Base-by-base conservation (phyloP, 2,113 vertebrate genomes). In the Empidonax alnorum region DNA sequence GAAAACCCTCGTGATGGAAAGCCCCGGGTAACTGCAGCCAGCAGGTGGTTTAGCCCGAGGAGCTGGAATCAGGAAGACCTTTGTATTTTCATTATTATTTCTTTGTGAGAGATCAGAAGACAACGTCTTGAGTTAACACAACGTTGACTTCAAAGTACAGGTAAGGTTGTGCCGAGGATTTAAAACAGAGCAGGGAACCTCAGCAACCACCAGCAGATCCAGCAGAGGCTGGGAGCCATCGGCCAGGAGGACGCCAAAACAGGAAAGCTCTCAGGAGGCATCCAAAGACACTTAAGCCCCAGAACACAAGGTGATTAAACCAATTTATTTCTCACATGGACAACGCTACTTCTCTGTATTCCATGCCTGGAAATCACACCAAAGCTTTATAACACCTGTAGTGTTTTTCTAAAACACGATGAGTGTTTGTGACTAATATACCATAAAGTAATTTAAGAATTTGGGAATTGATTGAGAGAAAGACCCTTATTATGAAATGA, bases 41-140 rank as follows among this genome's bases (percentile, higher is more conserved):
- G 80, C 94, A 81, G 93, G 94, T 94, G 84, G 89, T 87, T 93
- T 74, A 90, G 95, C 95, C 94, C 0, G 2, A 81, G 93, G 95
- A 91, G 73, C 52, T 93, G 89, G 30, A 84, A 89, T 93, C 73
- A 24, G 68, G 61, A 89, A 92, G 35, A 81, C 35, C 47, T 96
- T 63, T 88, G 39, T 37, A 41, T 89, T 90, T 89, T 22, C 89
- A 61, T 94, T 87, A 84, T 31, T 84, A 72, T 39, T 94, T 44
- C 86, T 94, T 44, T 77, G 65, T 72, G 75, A 88, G 41, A 90
- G 72, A 93, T 81, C 76, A 90, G 76, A 90, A 87, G 76, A 89
- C 92, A 92, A 84, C 2, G 1, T 47, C 55, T 72, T 10, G 18
- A 67, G 59, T 74, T 77, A 94, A 59, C 3, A 2, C 0, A 0